These are phyloP conservation scores for Falco columbarius DNA, from an alignment of 2,797 vertebrate species.

Conservation along the genomic window DNA sequence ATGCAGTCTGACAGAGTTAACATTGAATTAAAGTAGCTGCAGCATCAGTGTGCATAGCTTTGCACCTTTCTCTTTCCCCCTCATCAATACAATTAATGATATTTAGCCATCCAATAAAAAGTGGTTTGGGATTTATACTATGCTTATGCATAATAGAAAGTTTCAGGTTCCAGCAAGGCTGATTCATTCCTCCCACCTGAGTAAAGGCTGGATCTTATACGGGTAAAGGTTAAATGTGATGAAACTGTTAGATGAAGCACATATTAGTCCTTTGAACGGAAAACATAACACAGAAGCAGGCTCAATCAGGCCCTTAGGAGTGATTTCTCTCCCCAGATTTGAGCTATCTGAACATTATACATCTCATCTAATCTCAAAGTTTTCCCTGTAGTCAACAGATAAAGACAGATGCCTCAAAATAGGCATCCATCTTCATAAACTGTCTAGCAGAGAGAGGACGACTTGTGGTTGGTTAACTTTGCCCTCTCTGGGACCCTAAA, in stretches of 20 bases:
- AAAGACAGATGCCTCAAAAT: background rate
- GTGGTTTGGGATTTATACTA: background rate
- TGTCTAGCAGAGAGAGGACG: background rate
- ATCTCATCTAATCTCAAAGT: background rate
- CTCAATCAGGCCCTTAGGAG: background rate
- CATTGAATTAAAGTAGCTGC: background rate
- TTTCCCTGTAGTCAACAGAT: background rate
- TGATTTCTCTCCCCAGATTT: background rate
- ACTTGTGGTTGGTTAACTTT: background rate
- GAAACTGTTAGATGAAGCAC: background rate
- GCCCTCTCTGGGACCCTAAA: background rate
- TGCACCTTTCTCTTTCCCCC: background rate
- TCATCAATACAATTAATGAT: background rate
- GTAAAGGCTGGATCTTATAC: background rate
- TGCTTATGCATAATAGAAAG: background rate
- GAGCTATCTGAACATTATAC: background rate
- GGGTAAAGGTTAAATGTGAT: background rate
- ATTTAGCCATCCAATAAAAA: background rate
- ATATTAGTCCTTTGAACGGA: background rate
- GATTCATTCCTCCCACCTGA: background rate
- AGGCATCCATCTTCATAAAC: background rate
- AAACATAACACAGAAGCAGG: background rate
- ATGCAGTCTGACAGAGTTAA: background rate
- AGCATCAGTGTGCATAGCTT: background rate
- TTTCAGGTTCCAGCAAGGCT: background rate